A percentile compares a stretch with the other conserved stretches of the same genome.
Evolutionary conservation across 2,113 vertebrate species (phyloP).

Genomic region (Nyctibius bracteatus): DNA sequence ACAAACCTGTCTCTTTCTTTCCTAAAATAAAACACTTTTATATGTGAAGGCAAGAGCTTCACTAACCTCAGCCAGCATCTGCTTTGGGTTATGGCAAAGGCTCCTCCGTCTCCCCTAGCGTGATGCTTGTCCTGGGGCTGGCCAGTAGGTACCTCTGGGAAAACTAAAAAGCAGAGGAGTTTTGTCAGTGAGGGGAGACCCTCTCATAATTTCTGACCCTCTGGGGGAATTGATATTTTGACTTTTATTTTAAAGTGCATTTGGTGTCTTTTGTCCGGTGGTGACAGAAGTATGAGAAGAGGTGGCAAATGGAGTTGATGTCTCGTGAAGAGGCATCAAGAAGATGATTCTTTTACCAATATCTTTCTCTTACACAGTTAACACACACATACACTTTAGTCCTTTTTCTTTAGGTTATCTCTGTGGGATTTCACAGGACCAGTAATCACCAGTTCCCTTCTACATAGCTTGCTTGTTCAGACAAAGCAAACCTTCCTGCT

Average conservation of each 20-base stretch:
- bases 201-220: neutral
- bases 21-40: neutral
- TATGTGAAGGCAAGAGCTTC: neutral
- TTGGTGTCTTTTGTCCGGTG: neutral
- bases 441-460: neutral
- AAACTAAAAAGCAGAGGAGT: neutral
- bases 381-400: neutral
- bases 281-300: neutral
- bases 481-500: neutral
- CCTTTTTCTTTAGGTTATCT: neutral
- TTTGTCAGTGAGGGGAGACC: neutral
- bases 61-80: neutral
- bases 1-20: neutral
- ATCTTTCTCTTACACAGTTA: neutral
- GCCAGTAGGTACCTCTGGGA: neutral
- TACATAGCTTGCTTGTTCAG: neutral
- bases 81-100: neutral
- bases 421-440: neutral
- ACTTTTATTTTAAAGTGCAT: neutral
- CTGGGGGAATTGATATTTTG: neutral
- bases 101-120: accelerated
- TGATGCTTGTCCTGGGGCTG: neutral
- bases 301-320: neutral
- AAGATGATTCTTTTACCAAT: neutral
- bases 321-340: neutral